A percentile compares a stretch with the other conserved stretches of the same genome.
phyloP scores from a whole-genome alignment of 64 coral and sea anemone species.

The Hydrozoanthus tunicans region DNA sequence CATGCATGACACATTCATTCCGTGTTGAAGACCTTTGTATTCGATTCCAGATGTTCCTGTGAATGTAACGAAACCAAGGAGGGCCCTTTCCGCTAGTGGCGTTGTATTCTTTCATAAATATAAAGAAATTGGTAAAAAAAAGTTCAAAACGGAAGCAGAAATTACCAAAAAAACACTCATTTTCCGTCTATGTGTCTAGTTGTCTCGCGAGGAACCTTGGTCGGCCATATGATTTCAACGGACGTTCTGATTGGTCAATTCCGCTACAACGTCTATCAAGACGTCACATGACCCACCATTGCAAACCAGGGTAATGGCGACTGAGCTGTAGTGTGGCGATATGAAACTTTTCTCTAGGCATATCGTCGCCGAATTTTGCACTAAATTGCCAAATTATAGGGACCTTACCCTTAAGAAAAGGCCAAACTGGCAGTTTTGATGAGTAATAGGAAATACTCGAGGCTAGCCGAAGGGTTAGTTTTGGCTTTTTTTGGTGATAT shows the following conservation, averaged over 20 bases:
- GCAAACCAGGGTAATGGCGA: conserved; percentile 95
- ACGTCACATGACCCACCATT: conserved; percentile 92
- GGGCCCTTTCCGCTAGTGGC: too few species aligned
- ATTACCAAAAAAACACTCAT: too few species aligned
- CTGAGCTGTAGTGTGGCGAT: conserved; percentile 91
- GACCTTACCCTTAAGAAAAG: conserved; percentile 92
- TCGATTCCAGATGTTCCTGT: too few species aligned
- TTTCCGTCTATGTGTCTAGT: too few species aligned
- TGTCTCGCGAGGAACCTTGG: conserved; percentile 13
- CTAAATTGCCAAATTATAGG: conserved; percentile 78
- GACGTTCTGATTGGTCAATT: conserved; percentile 66
- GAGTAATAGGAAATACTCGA: conserved; percentile 99
- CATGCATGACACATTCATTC: too few species aligned
- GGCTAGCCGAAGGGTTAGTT: conserved; percentile 99
- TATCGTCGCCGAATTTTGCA: conserved; percentile 70
- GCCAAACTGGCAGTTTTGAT: conserved; percentile 99
- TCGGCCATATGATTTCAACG: conserved; percentile 40
- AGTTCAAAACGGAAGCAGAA: too few species aligned
- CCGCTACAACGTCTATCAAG: conserved; percentile 54
- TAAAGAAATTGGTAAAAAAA: too few species aligned
- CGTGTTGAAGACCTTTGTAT: too few species aligned
- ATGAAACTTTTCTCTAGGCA: conserved; percentile 80
- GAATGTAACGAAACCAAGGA: too few species aligned
- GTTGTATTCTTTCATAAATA: too few species aligned
- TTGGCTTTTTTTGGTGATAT: conserved; percentile 55